These are phyloP conservation scores for Leptopilina drosophilae DNA, from an alignment of 2,888 invertebrate genomes.

Conservation along the genomic window DNA sequence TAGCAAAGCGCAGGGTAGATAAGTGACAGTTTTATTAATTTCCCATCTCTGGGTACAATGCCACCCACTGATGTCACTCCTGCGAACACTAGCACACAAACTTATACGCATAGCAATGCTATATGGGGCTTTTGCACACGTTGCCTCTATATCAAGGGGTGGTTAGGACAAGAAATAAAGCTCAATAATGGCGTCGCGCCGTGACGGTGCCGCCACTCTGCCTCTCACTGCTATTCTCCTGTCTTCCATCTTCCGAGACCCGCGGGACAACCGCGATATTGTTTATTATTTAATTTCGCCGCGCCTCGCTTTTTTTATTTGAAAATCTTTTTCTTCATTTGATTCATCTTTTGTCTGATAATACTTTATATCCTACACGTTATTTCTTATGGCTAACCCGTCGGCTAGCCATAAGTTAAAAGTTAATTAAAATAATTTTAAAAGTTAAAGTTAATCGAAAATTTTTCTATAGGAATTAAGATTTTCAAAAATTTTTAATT, in stretches of 20 bases:
- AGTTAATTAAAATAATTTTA: too few relatives aligned
- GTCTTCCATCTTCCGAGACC: slow-evolving; percentile 24
- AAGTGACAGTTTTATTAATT: slow-evolving; percentile 89
- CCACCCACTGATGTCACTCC: slow-evolving; percentile 57
- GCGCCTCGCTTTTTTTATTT: too few relatives aligned
- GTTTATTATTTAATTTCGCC: slow-evolving; percentile 1
- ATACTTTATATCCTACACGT: too few relatives aligned
- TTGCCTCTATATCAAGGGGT: slow-evolving; percentile 41
- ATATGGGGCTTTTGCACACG: slow-evolving; percentile 45
- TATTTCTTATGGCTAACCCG: too few relatives aligned
- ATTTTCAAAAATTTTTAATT: too few relatives aligned
- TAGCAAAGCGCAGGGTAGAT: slow-evolving; percentile 73
- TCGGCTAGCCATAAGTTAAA: too few relatives aligned
- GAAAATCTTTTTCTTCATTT: too few relatives aligned
- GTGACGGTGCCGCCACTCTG: slow-evolving; percentile 49
- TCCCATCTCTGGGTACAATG: slow-evolving; percentile 78
- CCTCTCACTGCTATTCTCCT: too few relatives aligned
- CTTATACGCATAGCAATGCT: slow-evolving; percentile 46
- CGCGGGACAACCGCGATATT: not conserved
- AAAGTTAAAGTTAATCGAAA: too few relatives aligned
- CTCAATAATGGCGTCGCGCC: slow-evolving; percentile 66
- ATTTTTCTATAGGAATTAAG: too few relatives aligned
- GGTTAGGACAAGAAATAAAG: slow-evolving; percentile 62
- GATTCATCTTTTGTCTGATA: too few relatives aligned
- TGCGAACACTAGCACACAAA: slow-evolving; percentile 43